Conservation (phyloP, 2,797 vertebrate species). For the Bovichtus diacanthus region DNA sequence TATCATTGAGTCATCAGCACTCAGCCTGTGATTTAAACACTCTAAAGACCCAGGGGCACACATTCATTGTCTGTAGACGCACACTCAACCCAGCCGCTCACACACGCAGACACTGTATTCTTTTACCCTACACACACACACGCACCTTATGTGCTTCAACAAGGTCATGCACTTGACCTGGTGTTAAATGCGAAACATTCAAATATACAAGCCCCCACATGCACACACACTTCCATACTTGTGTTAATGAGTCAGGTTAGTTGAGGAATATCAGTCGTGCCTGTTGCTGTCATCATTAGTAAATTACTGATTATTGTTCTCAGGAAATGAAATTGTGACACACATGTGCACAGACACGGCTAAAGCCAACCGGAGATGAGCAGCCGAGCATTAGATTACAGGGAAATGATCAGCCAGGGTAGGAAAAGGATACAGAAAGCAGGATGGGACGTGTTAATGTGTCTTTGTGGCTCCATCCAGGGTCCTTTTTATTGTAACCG, state of each 20-base stretch:
- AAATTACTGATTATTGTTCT: slow-evolving; percentile 8
- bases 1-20: slow-evolving; percentile 14
- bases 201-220: background rate
- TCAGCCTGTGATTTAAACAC: slow-evolving; percentile 16
- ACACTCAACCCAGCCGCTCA: no score
- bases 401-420: slow-evolving; percentile 50
- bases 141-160: slow-evolving; percentile 17
- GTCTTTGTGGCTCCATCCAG: slow-evolving; percentile 16
- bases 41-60: background rate
- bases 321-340: slow-evolving; percentile 1
- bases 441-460: background rate
- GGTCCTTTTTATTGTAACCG: background rate
- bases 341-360: slow-evolving; percentile 1
- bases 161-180: slow-evolving; percentile 22
- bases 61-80: background rate
- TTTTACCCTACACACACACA: background rate
- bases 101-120: background rate
- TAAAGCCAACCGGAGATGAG: slow-evolving; percentile 49
- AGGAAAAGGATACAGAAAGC: slow-evolving; percentile 7
- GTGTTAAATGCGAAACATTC: slow-evolving; percentile 31
- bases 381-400: slow-evolving; percentile 61
- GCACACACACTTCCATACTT: background rate
- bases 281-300: background rate
- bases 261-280: background rate
- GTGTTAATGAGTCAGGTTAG: background rate